A percentile compares a stretch with the other conserved stretches of the same genome.
These are phyloP conservation scores for Scaptomyza parva DNA, from an alignment of 2,888 invertebrate genomes.

Conservation along the genomic window DNA sequence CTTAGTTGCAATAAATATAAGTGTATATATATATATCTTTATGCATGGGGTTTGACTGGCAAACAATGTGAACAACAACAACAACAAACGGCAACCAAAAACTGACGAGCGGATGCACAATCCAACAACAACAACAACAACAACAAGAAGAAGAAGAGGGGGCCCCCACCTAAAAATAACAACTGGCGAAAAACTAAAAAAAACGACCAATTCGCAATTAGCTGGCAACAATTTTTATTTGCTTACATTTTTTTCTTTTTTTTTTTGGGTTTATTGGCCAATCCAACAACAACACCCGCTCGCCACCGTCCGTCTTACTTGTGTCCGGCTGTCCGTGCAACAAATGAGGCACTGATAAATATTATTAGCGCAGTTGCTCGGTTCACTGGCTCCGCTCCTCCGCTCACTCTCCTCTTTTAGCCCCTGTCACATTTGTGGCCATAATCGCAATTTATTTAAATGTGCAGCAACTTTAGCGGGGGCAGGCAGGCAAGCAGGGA, in stretches of 20 bases:
- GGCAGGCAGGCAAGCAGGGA: background rate
- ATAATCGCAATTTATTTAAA: constrained; percentile 80
- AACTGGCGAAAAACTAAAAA: constrained; percentile 30
- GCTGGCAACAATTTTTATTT: constrained; percentile 62
- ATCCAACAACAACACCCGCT: constrained; percentile 1
- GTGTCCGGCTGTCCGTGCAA: constrained; percentile 57
- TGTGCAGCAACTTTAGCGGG: constrained; percentile 45
- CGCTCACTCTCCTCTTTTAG: background rate
- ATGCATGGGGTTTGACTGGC: constrained; percentile 66
- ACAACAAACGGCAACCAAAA: constrained; percentile 65
- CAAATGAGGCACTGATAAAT: constrained; percentile 79
- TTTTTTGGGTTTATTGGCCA: constrained; percentile 68
- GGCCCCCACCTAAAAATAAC: constrained; percentile 51
- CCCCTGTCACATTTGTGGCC: constrained; percentile 70
- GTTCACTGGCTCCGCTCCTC: constrained; percentile 53
- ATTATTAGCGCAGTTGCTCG: constrained; percentile 69
- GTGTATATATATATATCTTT: constrained; percentile 56
- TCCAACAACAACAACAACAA: constrained; percentile 22
- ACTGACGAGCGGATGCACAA: constrained; percentile 76
- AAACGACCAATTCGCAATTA: constrained; percentile 57
- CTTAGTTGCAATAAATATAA: constrained; percentile 74
- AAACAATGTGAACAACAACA: constrained; percentile 74
- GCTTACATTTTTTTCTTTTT: constrained; percentile 25
- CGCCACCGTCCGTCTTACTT: background rate
- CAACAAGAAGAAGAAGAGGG: constrained; percentile 22